Conservation (phyloP, 2,888 invertebrate genomes). For the Mantis religiosa region DNA sequence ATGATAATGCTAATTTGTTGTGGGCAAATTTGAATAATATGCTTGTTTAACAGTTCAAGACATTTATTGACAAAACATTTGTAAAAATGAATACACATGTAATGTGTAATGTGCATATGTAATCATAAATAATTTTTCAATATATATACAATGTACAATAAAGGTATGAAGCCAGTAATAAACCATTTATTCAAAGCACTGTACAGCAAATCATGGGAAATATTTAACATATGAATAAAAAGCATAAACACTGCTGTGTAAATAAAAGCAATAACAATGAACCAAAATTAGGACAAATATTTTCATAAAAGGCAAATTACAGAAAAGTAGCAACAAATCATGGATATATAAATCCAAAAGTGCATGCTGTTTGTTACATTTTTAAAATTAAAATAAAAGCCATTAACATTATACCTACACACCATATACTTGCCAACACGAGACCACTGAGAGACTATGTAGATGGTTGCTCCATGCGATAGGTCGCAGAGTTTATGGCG, state of each 20-base stretch:
- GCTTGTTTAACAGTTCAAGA: no score
- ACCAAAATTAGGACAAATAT: neutral
- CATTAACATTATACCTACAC: neutral
- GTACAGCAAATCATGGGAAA: neutral
- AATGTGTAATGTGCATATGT: no score
- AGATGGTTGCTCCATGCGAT: constrained; percentile 23
- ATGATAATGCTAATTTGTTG: no score
- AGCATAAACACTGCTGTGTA: neutral
- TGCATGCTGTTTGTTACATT: neutral
- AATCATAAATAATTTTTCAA: no score
- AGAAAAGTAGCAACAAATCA: neutral
- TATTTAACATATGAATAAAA: neutral
- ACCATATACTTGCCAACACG: constrained; percentile 20
- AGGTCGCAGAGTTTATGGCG: constrained; percentile 19
- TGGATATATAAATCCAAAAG: neutral
- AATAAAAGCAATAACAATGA: neutral
- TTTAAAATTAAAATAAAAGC: neutral
- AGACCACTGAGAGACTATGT: constrained; percentile 19
- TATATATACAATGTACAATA: no score
- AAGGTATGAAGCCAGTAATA: no score
- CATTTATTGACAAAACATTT: no score
- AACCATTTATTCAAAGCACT: no score
- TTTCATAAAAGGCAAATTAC: neutral
- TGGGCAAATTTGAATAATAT: no score
- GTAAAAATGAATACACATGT: no score